Evolutionary conservation across 2,888 invertebrate genomes (phyloP), one percentile per base, ranked within the genome.

Genomic region (Epistrophe eligans): DNA sequence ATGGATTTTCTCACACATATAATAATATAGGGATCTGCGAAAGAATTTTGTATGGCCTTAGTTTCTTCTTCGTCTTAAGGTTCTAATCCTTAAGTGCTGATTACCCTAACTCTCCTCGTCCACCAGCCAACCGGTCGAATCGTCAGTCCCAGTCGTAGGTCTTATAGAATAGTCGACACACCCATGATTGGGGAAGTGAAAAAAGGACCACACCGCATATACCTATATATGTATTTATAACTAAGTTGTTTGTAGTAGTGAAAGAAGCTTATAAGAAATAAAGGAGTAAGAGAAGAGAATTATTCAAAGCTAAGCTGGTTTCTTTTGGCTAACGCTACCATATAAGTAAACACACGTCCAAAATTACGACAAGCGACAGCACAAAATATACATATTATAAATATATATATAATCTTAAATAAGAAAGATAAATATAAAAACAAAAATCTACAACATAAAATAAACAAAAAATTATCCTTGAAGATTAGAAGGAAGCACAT

Each of bases 341-440:
- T 57, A 76, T 71, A 82, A 74, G 82, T 66, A 87, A 79, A 82
- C 87, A 87, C 73, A 77, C 73, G 80, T 84, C 77, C 80, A 77
- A 64, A 80, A 72, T 24, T 66, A 52, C 79, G 50, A 52, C 57
- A 73, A 24, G 60, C 32, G 50, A 52, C 64, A 73, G 60, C 32
- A 50, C 58, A 76, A 76, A 76, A 66, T 70, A 24, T 24, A 24
- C 3, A 24, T 24, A 24, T n/a, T n/a, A n/a, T n/a, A n/a, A n/a
- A n/a, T 3, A 24, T 24, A 24, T 2, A 24, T 24, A 52, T 70
- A 70, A 70, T 70, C 38, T 52, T 40, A 70, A 52, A 70, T 52
- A 52, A 52, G 67, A 52, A 50, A 48, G 28, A 64, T 48, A 64
- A 52, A 67, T 50, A 67, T 4, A 62, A 74, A 8, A 45, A 45